These are phyloP conservation scores for Palythoa grandiflora DNA, from an alignment of 92 coral and sea anemone species.

Conservation along the genomic window DNA sequence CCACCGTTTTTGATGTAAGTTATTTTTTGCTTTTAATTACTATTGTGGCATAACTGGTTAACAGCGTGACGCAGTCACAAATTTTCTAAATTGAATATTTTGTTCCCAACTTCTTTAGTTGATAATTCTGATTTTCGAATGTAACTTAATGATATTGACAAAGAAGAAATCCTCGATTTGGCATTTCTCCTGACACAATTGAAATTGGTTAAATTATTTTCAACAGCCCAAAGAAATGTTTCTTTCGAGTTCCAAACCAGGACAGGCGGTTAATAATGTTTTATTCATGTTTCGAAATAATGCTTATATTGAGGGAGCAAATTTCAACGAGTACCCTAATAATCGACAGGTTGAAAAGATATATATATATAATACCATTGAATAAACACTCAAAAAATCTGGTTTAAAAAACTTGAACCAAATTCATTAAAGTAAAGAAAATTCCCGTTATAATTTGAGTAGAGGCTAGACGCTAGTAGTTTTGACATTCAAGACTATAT, in stretches of 20 bases:
- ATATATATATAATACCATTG: neutral
- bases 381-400: neutral
- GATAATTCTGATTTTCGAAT: no score
- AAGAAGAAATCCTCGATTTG: neutral
- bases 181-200: neutral
- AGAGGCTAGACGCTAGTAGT: no score
- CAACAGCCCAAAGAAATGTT: neutral
- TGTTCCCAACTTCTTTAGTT: neutral
- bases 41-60: neutral
- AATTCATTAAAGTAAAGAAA: no score
- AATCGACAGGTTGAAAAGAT: no score
- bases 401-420: neutral
- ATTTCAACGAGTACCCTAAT: no score
- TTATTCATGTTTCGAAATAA: neutral
- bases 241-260: slow-evolving; percentile 10
- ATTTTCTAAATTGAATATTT: neutral
- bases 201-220: neutral
- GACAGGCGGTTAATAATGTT: neutral
- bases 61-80: slow-evolving; percentile 19
- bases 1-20: slow-evolving; percentile 97
- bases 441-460: no score
- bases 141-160: no score
- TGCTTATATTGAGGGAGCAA: neutral
- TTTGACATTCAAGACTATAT: no score
- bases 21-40: neutral